These are phyloP conservation scores for Pantherophis guttatus DNA, from an alignment of 2,113 vertebrate genomes.

Conservation along the genomic window DNA sequence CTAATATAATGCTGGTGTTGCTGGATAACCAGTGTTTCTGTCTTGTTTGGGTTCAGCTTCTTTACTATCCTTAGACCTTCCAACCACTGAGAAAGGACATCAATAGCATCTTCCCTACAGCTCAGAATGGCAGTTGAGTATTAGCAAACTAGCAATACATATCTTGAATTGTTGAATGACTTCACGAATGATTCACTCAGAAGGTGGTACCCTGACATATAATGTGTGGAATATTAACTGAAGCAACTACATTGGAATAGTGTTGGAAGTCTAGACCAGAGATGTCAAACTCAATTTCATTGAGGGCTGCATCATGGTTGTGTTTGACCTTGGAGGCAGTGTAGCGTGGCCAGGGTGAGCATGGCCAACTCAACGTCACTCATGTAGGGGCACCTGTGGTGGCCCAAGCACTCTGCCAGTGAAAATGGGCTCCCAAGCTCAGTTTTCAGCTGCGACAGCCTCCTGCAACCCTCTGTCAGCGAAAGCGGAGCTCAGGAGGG, in stretches of 20 bases:
- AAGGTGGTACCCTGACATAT: background rate
- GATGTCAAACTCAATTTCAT: too few relatives aligned
- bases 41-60: background rate
- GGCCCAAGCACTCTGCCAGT: too few relatives aligned
- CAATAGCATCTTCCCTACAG: background rate
- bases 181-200: background rate
- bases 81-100: background rate
- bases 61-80: background rate
- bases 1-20: background rate
- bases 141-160: background rate
- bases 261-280: background rate
- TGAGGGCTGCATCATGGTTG: too few relatives aligned
- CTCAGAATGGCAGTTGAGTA: background rate
- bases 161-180: background rate
- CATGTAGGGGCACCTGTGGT: too few relatives aligned
- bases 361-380: too few relatives aligned
- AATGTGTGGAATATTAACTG: background rate
- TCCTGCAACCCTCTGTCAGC: too few relatives aligned
- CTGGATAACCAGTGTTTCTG: background rate
- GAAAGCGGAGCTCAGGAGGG: too few relatives aligned
- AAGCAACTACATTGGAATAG: background rate
- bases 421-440: too few relatives aligned
- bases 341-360: too few relatives aligned
- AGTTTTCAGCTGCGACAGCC: too few relatives aligned
- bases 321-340: too few relatives aligned